These are phyloP conservation scores for Isurus oxyrinchus DNA, from an alignment of 2,113 vertebrate species.

Conservation along the genomic window DNA sequence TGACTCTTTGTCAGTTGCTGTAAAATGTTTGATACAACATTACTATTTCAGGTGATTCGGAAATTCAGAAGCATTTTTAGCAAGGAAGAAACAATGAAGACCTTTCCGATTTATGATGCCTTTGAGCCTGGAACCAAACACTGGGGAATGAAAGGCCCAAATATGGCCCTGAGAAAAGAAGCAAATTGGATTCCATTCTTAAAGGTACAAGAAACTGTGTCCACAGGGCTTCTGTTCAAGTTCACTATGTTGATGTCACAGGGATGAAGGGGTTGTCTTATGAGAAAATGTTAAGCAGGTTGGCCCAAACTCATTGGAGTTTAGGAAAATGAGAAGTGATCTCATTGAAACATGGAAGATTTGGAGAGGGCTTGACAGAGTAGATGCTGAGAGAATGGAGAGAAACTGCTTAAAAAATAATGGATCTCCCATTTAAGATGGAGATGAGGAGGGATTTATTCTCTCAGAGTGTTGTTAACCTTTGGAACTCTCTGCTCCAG, in stretches of 20 bases:
- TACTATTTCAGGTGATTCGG: slow-evolving; percentile 49
- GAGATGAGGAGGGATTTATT: too few relatives aligned
- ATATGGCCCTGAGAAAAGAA: slow-evolving; percentile 56
- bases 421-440: background rate
- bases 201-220: slow-evolving; percentile 47
- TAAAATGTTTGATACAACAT: background rate
- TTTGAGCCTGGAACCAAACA: slow-evolving; percentile 45
- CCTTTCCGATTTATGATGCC: slow-evolving; percentile 54
- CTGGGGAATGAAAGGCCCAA: slow-evolving; percentile 45
- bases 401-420: background rate
- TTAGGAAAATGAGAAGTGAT: too few relatives aligned
- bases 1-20: too few relatives aligned
- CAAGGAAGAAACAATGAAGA: slow-evolving; percentile 59
- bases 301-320: too few relatives aligned
- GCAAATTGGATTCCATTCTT: slow-evolving; percentile 60
- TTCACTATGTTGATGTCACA: background rate
- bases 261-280: too few relatives aligned
- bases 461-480: too few relatives aligned
- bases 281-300: too few relatives aligned
- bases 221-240: background rate
- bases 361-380: background rate
- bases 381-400: background rate
- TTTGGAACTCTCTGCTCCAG: too few relatives aligned
- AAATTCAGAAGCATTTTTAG: slow-evolving; percentile 59
- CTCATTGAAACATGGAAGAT: background rate